Evolutionary conservation across 2,113 vertebrate species (phyloP).

Genomic region (Serranochromis macrocephalus): DNA sequence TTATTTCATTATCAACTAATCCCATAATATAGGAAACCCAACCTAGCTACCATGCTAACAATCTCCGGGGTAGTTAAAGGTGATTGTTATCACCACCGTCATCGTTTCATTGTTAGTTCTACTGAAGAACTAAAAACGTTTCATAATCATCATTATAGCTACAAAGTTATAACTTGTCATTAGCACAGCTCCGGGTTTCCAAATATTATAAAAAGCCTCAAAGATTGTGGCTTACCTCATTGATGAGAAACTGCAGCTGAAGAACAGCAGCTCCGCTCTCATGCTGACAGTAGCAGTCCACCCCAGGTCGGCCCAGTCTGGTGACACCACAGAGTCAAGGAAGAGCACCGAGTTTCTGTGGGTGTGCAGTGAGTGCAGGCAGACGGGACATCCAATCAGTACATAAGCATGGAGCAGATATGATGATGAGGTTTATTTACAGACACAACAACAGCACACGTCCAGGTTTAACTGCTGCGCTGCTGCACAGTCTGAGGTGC

Average conservation of each 20-base stretch:
- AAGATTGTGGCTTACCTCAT: constrained; percentile 82
- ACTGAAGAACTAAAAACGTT: not conserved
- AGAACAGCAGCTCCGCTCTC: constrained; percentile 91
- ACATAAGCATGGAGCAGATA: not conserved
- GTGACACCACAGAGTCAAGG: constrained; percentile 82
- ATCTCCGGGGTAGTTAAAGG: not conserved
- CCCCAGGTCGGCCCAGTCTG: constrained; percentile 94
- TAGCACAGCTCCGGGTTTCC: not conserved
- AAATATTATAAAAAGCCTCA: not conserved
- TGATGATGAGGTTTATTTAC: not conserved
- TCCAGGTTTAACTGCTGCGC: not conserved
- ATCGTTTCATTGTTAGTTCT: not conserved
- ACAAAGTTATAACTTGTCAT: not conserved
- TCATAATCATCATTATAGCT: not conserved
- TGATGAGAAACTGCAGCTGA: constrained; percentile 97
- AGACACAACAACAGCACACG: not conserved
- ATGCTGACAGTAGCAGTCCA: constrained; percentile 95
- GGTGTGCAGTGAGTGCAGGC: not conserved
- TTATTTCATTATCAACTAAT: not conserved
- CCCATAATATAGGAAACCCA: not conserved
- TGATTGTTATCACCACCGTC: not conserved
- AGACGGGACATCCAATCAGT: not conserved
- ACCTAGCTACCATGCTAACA: not conserved
- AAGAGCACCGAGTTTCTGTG: constrained; percentile 18
- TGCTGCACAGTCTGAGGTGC: not conserved